Evolutionary conservation across 2,888 invertebrate genomes (phyloP).

Genomic region (Dolichomitus sp.): DNA sequence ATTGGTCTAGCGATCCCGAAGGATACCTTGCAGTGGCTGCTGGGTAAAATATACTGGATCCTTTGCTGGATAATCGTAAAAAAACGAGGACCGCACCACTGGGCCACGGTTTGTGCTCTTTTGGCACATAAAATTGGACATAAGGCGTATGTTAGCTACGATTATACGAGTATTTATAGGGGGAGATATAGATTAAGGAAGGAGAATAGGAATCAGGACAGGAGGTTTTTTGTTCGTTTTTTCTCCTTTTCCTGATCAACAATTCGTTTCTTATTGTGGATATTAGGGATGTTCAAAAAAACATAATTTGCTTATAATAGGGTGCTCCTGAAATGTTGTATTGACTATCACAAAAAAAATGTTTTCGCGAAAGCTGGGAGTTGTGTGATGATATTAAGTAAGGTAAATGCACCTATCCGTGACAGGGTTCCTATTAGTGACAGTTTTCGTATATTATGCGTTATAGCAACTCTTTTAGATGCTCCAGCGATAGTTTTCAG

Average conservation of each 20-base stretch:
- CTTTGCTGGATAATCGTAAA: slow-evolving; percentile 40
- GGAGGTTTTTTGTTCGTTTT: background rate
- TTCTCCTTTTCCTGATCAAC: background rate
- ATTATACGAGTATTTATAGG: background rate
- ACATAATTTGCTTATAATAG: too few relatives aligned
- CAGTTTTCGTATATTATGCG: too few relatives aligned
- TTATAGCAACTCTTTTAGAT: too few relatives aligned
- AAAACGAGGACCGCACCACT: slow-evolving; percentile 10
- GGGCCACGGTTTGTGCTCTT: background rate
- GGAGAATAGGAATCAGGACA: background rate
- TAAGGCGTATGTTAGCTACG: background rate
- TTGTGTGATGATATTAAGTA: too few relatives aligned
- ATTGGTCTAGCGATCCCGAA: slow-evolving; percentile 29
- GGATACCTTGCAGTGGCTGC: background rate
- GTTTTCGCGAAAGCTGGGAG: too few relatives aligned
- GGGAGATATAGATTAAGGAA: background rate
- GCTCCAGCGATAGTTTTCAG: too few relatives aligned
- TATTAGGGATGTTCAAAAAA: too few relatives aligned
- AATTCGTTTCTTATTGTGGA: background rate
- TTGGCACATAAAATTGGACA: slow-evolving; percentile 15
- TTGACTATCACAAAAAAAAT: too few relatives aligned
- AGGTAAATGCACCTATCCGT: too few relatives aligned
- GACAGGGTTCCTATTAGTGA: too few relatives aligned
- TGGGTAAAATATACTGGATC: slow-evolving; percentile 24
- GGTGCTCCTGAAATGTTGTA: too few relatives aligned